Evolutionary conservation across 2,113 vertebrate species (phyloP), one percentile per base, ranked within the genome.

Genomic region (Nerophis ophidion): DNA sequence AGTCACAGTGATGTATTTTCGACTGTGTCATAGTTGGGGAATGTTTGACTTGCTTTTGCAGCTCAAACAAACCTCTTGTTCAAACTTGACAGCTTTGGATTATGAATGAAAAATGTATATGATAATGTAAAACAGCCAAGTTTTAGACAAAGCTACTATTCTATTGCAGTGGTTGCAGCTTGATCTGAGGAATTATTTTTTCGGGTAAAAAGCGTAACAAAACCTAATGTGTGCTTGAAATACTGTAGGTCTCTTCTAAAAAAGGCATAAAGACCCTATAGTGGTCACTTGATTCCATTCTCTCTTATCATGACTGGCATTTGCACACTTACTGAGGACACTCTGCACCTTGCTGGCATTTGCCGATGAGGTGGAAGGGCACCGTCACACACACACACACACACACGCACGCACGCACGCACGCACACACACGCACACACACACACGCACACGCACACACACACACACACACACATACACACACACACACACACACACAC

Each of bases 341-440:
- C 75, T 59, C 69, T 79, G 75, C 77, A 77, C 75, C 74, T 84
- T 71, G 74, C 63, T 86, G 89, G 79, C 86, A 83, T 89, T 87
- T 88, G 56, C 65, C 11, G 53, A 67, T 52, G 66, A 69, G 47
- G 68, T 66, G 79, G 76, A 81, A 69, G 79, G 74, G 65, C 81
- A 81, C 55, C 9, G 62, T 75, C 75, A 64, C 57, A 52, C 67
- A 74, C 68, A 67, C 71, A 26, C 19, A 26, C 19, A 26, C 19
- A 38, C 40, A 46, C 50, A 53, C 55, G 59, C 58, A 26, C 26
- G 3, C 26, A 3, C 26, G 26, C 26, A 26, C 26, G 26, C 26
- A 26, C 1, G 19, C 26, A 26, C 26, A 26, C 26, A 2, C 3
- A 4, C 26, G 4, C 26, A 26, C 1, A 26, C 26, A 26, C 26